These are phyloP conservation scores for Protobothrops flavoviridis DNA, from an alignment of 2,113 vertebrate species.

Conservation along the genomic window DNA sequence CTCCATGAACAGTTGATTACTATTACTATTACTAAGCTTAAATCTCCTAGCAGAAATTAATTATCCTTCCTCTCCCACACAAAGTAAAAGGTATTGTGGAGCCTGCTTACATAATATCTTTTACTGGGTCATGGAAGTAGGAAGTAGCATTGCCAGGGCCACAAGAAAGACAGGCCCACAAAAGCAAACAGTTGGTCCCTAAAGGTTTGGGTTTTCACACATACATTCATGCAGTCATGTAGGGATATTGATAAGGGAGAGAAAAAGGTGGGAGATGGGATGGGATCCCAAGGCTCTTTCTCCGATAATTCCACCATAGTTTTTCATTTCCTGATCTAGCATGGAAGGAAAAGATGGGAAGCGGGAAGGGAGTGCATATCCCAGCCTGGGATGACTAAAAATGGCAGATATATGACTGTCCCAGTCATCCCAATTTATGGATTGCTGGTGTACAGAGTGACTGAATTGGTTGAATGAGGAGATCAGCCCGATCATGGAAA, in stretches of 20 bases:
- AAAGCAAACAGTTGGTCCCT: neutral
- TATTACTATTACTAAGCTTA: neutral
- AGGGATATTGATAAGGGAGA: neutral
- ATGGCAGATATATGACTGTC: neutral
- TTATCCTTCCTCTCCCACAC: neutral
- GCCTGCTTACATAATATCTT: neutral
- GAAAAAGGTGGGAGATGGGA: neutral
- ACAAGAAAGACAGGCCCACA: neutral
- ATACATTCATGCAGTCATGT: neutral
- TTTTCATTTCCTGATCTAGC: neutral
- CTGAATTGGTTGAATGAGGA: neutral
- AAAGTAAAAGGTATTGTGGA: neutral
- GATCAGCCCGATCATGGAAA: neutral
- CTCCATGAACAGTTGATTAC: neutral
- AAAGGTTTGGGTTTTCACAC: neutral
- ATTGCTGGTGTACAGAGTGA: neutral
- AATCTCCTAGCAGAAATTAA: neutral
- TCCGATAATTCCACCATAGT: neutral
- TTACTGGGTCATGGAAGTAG: neutral
- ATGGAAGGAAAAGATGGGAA: neutral
- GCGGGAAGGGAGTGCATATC: neutral
- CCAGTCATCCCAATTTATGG: neutral
- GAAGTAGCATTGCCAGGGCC: neutral
- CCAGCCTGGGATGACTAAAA: neutral
- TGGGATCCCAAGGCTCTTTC: neutral